Conservation (phyloP, 2,113 vertebrate species). For the Neomonachus schauinslandi region DNA sequence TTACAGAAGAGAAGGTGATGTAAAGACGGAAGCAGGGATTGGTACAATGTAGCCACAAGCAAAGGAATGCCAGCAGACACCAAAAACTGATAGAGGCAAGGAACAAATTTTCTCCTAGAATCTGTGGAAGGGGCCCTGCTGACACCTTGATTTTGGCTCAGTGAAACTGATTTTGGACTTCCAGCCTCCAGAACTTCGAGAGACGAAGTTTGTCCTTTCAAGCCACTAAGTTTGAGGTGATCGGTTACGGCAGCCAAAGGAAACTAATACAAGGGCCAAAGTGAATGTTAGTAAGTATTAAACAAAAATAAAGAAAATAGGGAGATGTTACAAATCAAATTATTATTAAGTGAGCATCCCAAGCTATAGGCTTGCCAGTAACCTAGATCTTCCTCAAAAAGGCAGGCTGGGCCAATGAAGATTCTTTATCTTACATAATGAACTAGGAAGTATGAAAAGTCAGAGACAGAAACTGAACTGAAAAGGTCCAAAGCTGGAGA, state of each 20-base stretch:
- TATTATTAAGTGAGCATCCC: background rate
- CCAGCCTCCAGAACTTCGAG: background rate
- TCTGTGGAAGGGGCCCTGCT: background rate
- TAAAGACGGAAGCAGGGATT: background rate
- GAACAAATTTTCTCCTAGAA: background rate
- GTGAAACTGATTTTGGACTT: constrained; percentile 5
- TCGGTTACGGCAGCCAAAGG: background rate
- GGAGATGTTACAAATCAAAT: constrained; percentile 14
- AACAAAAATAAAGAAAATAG: constrained; percentile 47
- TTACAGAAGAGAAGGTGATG: background rate
- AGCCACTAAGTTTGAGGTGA: background rate
- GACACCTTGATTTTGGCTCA: background rate
- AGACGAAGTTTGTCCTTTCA: background rate
- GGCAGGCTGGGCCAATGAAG: background rate
- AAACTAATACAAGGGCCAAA: constrained; percentile 15
- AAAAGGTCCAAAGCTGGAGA: background rate
- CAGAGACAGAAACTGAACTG: background rate
- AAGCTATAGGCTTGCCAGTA: background rate
- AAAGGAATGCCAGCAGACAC: background rate
- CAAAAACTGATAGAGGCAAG: background rate
- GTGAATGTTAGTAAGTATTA: background rate
- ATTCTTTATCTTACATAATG: background rate
- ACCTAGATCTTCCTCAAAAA: background rate
- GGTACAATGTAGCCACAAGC: background rate
- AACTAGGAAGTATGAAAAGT: background rate